These are phyloP conservation scores for Lutraria rhynchaena DNA, from an alignment of 1,140 invertebrate species.

Conservation along the genomic window DNA sequence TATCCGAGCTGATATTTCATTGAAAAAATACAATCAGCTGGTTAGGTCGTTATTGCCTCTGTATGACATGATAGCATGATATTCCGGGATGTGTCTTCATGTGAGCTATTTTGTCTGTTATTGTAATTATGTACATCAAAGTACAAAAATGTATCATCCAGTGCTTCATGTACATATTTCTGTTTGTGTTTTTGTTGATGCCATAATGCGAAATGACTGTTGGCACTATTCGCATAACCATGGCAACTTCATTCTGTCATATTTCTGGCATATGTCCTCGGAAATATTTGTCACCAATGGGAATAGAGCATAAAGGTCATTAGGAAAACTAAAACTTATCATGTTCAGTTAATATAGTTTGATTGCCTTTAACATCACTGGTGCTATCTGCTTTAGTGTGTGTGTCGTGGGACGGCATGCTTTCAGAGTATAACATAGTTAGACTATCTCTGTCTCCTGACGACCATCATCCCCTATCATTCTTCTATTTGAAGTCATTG, in stretches of 20 bases:
- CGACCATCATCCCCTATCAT: slow-evolving; percentile 31
- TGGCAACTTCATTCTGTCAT: slow-evolving; percentile 34
- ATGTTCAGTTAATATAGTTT: slow-evolving; percentile 34
- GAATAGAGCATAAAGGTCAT: slow-evolving; percentile 44
- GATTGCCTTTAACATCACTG: slow-evolving; percentile 6
- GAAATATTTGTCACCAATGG: slow-evolving; percentile 14
- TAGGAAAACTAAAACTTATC: slow-evolving; percentile 43
- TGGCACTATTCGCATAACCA: background rate
- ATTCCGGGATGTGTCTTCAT: no score
- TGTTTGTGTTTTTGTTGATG: no score
- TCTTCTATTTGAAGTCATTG: slow-evolving; percentile 37
- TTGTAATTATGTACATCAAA: no score
- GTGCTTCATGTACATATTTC: no score
- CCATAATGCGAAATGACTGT: no score
- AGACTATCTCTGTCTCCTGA: slow-evolving; percentile 34
- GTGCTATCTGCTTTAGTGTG: background rate
- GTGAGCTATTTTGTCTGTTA: no score
- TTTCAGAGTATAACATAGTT: slow-evolving; percentile 49
- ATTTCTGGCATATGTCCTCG: slow-evolving; percentile 36
- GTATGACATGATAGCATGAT: no score
- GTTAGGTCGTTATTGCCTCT: no score
- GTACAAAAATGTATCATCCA: no score
- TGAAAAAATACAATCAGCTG: no score
- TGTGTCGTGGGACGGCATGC: slow-evolving; percentile 26
- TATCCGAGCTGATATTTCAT: no score